Evolutionary conservation across 2,797 vertebrate species (phyloP), one percentile per base, ranked within the genome.

Genomic region (Mormyrus hasselquistii): DNA sequence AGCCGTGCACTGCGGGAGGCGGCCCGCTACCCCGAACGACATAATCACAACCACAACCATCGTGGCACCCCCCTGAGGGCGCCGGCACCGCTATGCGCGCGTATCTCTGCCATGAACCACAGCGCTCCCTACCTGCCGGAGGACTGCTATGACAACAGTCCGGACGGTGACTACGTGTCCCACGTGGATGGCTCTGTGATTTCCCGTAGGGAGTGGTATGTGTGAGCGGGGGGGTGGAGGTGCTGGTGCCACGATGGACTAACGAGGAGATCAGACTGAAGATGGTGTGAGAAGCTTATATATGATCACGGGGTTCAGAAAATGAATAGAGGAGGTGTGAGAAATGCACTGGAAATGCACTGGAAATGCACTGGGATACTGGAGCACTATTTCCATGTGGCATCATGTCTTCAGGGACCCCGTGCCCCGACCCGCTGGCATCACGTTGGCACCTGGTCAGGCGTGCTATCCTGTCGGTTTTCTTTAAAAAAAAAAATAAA

Each of bases 201-300:
- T 95, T 99, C 99, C 83, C 97, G 99, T 92, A 97, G 97, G 95
- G 98, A 99, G 95, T 99, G 98, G 99, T 99, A 99, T 93, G 98
- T 99, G 92, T 97, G 55, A n/a, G 47, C 6, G 6, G 19, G 7
- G 76, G 38, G 22, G 16, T 9, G 47, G 34, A n/a, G 38, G 7
- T 38, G 38, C 2, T 4, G 0, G 12, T 4, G 2, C 14, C 16
- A 50, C 10, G 10, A 86, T 2, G 52, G 52, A 86, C 53, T 86
- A 86, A 52, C 14, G 16, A 57, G 52, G 16, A 38, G 14, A 57
- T 2, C n/a, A 10, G 53, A 62, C 25, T 34, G 12, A 44, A 69
- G 34, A 85, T 47, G n/a, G 12, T 19, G 34, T 69, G 52, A 57
- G 29, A 34, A 16, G 12, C 53, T 38, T 86, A 29, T 29, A 29